These are phyloP conservation scores for Drosophila sproati DNA, from an alignment of 1,140 invertebrate species.

Conservation along the genomic window DNA sequence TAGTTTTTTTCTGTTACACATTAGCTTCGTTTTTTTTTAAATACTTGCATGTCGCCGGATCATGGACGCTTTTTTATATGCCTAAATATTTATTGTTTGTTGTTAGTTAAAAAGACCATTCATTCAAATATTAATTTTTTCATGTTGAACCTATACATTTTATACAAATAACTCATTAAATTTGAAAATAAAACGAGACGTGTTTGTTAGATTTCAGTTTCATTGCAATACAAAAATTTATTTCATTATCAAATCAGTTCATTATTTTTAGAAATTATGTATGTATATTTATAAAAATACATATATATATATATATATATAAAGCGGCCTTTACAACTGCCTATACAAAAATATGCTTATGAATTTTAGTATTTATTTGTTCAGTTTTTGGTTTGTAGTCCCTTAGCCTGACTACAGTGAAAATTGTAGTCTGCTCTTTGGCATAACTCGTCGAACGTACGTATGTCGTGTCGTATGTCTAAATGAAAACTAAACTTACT, in stretches of 20 bases:
- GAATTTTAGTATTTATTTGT: constrained; percentile 48
- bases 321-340: constrained; percentile 22
- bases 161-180: background rate
- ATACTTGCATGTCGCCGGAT: constrained; percentile 11
- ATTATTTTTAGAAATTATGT: constrained; percentile 42
- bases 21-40: constrained; percentile 12
- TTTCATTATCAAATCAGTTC: constrained; percentile 69
- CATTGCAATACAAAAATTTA: constrained; percentile 41
- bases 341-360: constrained; percentile 52
- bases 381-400: constrained; percentile 37
- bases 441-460: constrained; percentile 22
- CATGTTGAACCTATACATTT: background rate
- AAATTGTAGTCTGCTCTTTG: constrained; percentile 46
- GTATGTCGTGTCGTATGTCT: background rate
- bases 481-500: constrained; percentile 28
- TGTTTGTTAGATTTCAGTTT: constrained; percentile 2
- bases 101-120: constrained; percentile 16
- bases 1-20: constrained; percentile 32
- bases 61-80: constrained; percentile 21
- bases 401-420: constrained; percentile 21
- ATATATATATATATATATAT: constrained; percentile 23
- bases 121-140: constrained; percentile 1
- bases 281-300: constrained; percentile 14
- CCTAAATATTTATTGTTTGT: constrained; percentile 46
- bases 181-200: constrained; percentile 19